phyloP scores from a whole-genome alignment of 2,888 invertebrate genomes.

The Maniola hyperantus region DNA sequence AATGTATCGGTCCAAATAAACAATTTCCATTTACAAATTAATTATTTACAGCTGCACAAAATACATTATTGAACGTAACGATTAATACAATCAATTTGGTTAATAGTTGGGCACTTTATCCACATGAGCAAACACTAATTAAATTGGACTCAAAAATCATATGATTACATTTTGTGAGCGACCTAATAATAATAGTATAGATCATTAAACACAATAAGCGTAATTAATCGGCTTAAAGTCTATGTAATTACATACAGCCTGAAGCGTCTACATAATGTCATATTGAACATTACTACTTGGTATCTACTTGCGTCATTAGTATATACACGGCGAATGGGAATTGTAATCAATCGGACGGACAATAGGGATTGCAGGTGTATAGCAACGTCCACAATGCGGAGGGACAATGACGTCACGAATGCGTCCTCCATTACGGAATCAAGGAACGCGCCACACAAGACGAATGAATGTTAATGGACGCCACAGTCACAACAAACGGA shows the following conservation, averaged over 20 bases:
- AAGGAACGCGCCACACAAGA: constrained; percentile 44
- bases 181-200: constrained; percentile 37
- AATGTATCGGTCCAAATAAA: constrained; percentile 25
- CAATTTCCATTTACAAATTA: constrained; percentile 30
- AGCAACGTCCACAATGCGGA: constrained; percentile 44
- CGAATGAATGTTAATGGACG: constrained; percentile 39
- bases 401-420: constrained; percentile 46
- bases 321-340: constrained; percentile 54
- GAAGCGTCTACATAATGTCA: constrained; percentile 27
- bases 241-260: constrained; percentile 54
- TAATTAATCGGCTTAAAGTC: constrained; percentile 62
- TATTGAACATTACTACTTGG: constrained; percentile 19
- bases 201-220: constrained; percentile 48
- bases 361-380: constrained; percentile 52
- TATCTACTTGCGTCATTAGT: constrained; percentile 39
- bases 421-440: constrained; percentile 50
- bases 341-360: constrained; percentile 68
- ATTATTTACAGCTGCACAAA: constrained; percentile 27
- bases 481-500: constrained; percentile 21
- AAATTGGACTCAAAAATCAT: constrained; percentile 36
- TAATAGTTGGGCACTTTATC: constrained; percentile 25
- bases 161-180: constrained; percentile 25
- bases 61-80: constrained; percentile 26
- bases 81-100: constrained; percentile 38
- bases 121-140: constrained; percentile 27